Evolutionary conservation across 2,888 invertebrate genomes (phyloP), one percentile per base, ranked within the genome.

Genomic region (Sarcophaga rosellei): DNA sequence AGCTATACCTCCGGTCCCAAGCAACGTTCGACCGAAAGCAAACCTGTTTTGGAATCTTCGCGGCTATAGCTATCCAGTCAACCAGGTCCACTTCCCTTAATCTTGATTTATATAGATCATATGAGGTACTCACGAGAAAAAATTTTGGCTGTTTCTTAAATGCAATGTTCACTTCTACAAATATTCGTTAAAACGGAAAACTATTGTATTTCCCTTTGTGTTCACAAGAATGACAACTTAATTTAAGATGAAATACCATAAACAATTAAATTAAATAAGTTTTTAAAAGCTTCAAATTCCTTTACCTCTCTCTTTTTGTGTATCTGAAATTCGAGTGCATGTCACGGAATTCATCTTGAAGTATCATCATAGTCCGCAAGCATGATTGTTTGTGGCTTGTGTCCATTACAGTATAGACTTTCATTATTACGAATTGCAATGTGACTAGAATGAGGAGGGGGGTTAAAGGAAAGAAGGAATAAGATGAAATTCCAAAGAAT

Each of bases 201-300:
- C 35, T 10, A 35, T 10, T 35, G 35, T 35, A 35, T 35, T 35
- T 35, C 53, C 53, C 5, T 53, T 53, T 53, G 17, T 12, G 12
- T 17, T 53, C 17, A 0, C 4, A 53, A 15, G 45, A 45, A 25
- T 45, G n/a, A 15, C 47, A 53, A 25, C 17, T 70, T 70, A 53
- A 53, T 53, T 23, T 70, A 53, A n/a, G 53, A 53, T 17, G 53
- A 70, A 53, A 70, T 23, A 68, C 23, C 45, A 68, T 70, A 15
- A 70, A 25, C 25, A 57, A 23, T 70, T 53, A 53, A 53, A 53
- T 53, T 53, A 53, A 70, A 23, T 17, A 70, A 70, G 57, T 57
- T 70, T 70, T 53, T 70, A n/a, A 35, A 10, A 53, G 20, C 21
- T 70, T 25, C 17, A 70, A 57, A 25, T 57, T 70, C 69, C 12